Percentiles rank a stretch among this genome's conserved stretches.
Evolutionary conservation across 2,888 invertebrate genomes (phyloP).

Genomic region (Lypha dubia): DNA sequence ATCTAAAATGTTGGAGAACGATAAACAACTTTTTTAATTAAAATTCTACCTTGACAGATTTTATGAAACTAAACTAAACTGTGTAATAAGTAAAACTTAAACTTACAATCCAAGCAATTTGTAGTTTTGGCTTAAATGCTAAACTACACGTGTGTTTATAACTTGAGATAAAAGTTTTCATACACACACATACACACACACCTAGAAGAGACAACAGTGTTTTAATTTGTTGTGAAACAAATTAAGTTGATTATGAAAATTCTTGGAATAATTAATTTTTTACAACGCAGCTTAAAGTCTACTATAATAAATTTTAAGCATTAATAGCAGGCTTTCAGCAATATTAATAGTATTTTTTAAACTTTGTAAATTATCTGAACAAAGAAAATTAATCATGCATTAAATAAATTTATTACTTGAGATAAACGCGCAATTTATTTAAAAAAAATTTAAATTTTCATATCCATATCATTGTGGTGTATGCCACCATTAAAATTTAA

Average conservation of each 20-base stretch:
- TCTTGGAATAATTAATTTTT: too few species aligned
- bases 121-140: slow-evolving; percentile 4
- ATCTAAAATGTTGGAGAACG: slow-evolving; percentile 28
- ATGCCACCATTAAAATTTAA: too few species aligned
- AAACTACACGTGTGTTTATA: slow-evolving; percentile 1
- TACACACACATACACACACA: neutral
- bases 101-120: slow-evolving; percentile 7
- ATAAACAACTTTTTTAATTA: slow-evolving; percentile 65
- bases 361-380: too few species aligned
- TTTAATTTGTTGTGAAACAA: slow-evolving; percentile 1
- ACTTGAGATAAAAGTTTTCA: neutral
- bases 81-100: slow-evolving; percentile 38
- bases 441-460: too few species aligned
- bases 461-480: too few species aligned
- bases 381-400: too few species aligned
- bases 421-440: too few species aligned
- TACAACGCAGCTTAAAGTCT: too few species aligned
- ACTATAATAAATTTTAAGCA: too few species aligned
- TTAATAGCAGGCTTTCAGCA: too few species aligned
- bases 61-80: slow-evolving; percentile 38
- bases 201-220: neutral
- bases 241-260: neutral
- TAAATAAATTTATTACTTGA: too few species aligned
- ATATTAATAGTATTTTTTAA: too few species aligned
- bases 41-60: slow-evolving; percentile 62